Evolutionary conservation across 2,797 vertebrate genomes (phyloP).

Genomic region (Mus caroli): DNA sequence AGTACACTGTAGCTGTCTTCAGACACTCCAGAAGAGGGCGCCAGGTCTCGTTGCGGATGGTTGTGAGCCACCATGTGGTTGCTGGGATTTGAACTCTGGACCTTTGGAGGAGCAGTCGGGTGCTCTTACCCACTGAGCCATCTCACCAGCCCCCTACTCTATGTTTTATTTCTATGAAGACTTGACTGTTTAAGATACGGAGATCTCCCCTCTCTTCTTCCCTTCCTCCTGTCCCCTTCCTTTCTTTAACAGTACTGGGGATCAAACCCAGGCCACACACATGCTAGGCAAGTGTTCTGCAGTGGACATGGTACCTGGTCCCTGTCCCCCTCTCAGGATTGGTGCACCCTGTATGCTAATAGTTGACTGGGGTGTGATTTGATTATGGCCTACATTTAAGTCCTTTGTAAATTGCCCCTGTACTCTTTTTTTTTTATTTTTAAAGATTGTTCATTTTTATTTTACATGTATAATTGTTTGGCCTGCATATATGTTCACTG

Average conservation of each 20-base stretch:
- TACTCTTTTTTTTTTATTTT: not conserved
- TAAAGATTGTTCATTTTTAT: not conserved
- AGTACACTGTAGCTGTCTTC: too few species aligned
- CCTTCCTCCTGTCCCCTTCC: not conserved
- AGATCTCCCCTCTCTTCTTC: not conserved
- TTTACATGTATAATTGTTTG: not conserved
- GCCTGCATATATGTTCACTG: not conserved
- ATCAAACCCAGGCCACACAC: not conserved
- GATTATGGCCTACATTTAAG: not conserved
- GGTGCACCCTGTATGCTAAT: not conserved
- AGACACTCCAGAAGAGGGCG: too few species aligned
- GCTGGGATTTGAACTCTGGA: too few species aligned
- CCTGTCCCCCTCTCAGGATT: not conserved
- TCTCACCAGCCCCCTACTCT: too few species aligned
- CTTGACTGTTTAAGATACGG: not conserved
- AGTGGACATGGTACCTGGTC: not conserved
- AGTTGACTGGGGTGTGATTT: not conserved
- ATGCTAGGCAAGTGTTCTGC: not conserved
- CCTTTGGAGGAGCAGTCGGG: too few species aligned
- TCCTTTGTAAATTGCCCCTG: slow-evolving; percentile 47
- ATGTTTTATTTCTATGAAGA: not conserved
- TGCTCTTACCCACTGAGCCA: too few species aligned
- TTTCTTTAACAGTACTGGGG: not conserved
- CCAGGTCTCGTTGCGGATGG: too few species aligned
- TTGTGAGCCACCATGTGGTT: too few species aligned